These are phyloP conservation scores for Rhinophrynus dorsalis DNA, from an alignment of 2,797 vertebrate species.

Conservation along the genomic window DNA sequence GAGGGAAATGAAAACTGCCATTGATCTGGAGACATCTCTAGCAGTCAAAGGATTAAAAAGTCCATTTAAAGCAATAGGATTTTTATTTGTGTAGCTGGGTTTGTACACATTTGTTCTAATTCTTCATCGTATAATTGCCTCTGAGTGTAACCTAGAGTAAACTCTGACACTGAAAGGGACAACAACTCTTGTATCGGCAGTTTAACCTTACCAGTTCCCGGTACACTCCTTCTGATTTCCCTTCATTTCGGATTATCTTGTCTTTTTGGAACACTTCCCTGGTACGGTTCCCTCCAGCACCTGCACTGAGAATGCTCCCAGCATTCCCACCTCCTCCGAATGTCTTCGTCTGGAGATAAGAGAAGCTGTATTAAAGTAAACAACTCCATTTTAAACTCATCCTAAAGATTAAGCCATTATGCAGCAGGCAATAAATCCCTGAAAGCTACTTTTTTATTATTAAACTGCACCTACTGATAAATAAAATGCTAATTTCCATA, in stretches of 20 bases:
- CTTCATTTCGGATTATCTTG: slow-evolving; percentile 72
- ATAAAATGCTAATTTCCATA: slow-evolving; percentile 48
- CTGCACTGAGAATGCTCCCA: slow-evolving; percentile 83
- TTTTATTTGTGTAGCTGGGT: no score
- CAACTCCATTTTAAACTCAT: slow-evolving; percentile 45
- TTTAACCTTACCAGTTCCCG: slow-evolving; percentile 86
- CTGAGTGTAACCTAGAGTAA: no score
- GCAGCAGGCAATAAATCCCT: slow-evolving; percentile 31
- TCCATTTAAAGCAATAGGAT: no score
- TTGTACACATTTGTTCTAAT: no score
- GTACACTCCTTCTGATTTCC: slow-evolving; percentile 83
- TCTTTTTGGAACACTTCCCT: slow-evolving; percentile 87
- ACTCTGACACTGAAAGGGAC: no score
- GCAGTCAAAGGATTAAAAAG: no score
- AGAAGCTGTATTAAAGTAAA: slow-evolving; percentile 51
- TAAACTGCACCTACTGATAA: slow-evolving; percentile 47
- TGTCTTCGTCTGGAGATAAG: slow-evolving; percentile 77
- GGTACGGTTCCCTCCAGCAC: slow-evolving; percentile 72
- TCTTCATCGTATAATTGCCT: no score
- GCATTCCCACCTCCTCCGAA: slow-evolving; percentile 92
- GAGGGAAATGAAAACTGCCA: no score
- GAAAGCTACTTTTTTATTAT: slow-evolving; percentile 30
- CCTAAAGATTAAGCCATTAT: slow-evolving; percentile 46
- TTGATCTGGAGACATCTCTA: no score
- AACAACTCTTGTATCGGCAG: no score